Evolutionary conservation across 2,113 vertebrate species (phyloP).

Genomic region (Myrmecophaga tridactyla): DNA sequence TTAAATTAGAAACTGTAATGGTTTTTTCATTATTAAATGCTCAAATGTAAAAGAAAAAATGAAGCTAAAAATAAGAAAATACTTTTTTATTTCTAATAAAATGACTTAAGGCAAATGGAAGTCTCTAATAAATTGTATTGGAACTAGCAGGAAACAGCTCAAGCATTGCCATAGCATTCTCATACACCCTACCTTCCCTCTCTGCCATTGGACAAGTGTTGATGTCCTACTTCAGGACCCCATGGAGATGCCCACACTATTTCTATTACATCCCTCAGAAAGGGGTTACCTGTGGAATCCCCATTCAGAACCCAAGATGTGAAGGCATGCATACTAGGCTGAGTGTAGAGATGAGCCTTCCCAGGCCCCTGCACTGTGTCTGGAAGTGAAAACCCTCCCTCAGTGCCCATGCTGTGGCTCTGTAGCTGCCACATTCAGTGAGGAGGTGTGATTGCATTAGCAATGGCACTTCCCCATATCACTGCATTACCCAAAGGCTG

Average conservation of each 20-base stretch:
- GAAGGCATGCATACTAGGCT: background rate
- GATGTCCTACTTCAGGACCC: background rate
- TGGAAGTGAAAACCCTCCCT: background rate
- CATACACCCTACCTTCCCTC: background rate
- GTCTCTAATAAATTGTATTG: background rate
- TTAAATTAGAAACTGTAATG: background rate
- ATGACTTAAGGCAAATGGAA: background rate
- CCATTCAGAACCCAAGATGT: background rate
- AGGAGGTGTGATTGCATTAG: background rate
- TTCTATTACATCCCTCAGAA: background rate
- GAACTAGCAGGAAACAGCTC: background rate
- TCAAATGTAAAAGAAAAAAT: conserved; percentile 13
- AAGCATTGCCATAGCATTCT: background rate
- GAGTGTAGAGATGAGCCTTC: background rate
- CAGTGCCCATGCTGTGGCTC: background rate
- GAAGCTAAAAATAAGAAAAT: background rate
- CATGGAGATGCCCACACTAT: background rate
- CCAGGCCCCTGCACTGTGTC: background rate
- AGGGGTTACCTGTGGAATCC: background rate
- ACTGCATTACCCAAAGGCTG: background rate
- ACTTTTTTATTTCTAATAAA: background rate
- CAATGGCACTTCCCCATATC: background rate
- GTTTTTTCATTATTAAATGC: background rate
- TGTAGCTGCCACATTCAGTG: fast-evolving
- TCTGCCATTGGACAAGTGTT: background rate